These are phyloP conservation scores for Azemiops feae DNA, from an alignment of 2,113 vertebrate species.

Conservation along the genomic window DNA sequence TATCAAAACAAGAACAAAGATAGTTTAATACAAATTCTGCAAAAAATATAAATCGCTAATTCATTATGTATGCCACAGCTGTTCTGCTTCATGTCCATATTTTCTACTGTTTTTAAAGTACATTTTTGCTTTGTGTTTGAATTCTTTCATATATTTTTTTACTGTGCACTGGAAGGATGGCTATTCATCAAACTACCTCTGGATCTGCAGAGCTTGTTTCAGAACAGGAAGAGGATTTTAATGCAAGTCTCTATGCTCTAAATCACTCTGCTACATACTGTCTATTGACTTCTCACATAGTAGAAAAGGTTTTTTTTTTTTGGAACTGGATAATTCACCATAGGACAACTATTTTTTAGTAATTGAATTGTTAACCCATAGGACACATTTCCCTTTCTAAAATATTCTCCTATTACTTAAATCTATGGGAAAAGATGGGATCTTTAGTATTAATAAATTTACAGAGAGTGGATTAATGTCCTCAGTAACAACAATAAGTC, in stretches of 20 bases:
- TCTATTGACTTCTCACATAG: neutral
- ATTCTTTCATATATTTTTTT: neutral
- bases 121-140: neutral
- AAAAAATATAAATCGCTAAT: neutral
- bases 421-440: neutral
- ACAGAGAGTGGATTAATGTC: neutral
- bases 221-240: neutral
- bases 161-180: neutral
- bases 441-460: neutral
- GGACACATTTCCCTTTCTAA: neutral
- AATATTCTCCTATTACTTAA: neutral
- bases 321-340: neutral
- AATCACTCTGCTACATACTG: neutral
- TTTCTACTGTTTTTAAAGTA: neutral
- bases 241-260: neutral
- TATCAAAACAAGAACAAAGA: neutral
- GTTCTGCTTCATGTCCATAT: neutral
- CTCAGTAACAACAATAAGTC: neutral
- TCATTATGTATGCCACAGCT: neutral
- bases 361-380: neutral
- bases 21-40: neutral
- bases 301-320: neutral
- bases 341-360: neutral
- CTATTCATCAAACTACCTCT: neutral
- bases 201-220: neutral